Percentiles rank a stretch among this genome's conserved stretches.
Evolutionary conservation across 2,888 invertebrate species (phyloP).

Genomic region (Rambutsinella grinnellia): DNA sequence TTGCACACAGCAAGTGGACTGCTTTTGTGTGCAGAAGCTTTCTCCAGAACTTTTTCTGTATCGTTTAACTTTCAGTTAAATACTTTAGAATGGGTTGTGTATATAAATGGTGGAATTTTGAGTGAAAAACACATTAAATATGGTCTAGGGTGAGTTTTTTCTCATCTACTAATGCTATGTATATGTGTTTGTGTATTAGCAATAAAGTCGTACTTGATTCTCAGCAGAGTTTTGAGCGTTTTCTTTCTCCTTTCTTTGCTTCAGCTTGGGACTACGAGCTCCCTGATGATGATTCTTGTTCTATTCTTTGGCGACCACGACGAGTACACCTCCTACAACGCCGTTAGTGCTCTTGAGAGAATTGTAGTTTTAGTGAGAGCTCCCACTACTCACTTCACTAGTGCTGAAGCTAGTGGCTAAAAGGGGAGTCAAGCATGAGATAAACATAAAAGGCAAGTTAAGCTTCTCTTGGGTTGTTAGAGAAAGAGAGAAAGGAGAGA

Average conservation of each 20-base stretch:
- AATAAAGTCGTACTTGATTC: conserved; percentile 12
- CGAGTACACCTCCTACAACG: not conserved
- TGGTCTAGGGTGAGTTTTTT: not conserved
- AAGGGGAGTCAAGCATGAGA: conserved; percentile 38
- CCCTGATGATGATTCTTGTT: conserved; percentile 32
- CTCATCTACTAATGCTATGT: too few relatives aligned
- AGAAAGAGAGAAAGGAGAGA: conserved; percentile 6
- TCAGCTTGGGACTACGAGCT: conserved; percentile 13
- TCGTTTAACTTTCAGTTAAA: not conserved
- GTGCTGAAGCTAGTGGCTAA: conserved; percentile 2
- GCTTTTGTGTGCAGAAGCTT: not conserved
- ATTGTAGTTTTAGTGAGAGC: not conserved
- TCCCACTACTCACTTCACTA: too few relatives aligned
- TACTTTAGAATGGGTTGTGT: too few relatives aligned
- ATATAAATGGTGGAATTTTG: not conserved
- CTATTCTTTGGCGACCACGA: conserved; percentile 17
- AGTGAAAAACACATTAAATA: too few relatives aligned
- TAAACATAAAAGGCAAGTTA: conserved; percentile 26
- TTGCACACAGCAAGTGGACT: not conserved
- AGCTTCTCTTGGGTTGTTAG: conserved; percentile 5
- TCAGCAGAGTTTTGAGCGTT: conserved; percentile 4
- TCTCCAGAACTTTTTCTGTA: not conserved
- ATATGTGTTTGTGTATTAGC: not conserved
- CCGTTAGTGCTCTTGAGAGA: conserved; percentile 23
- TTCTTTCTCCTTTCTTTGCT: conserved; percentile 10